Conservation (phyloP, 2,888 invertebrate species). For the Diadegma fenestrale region DNA sequence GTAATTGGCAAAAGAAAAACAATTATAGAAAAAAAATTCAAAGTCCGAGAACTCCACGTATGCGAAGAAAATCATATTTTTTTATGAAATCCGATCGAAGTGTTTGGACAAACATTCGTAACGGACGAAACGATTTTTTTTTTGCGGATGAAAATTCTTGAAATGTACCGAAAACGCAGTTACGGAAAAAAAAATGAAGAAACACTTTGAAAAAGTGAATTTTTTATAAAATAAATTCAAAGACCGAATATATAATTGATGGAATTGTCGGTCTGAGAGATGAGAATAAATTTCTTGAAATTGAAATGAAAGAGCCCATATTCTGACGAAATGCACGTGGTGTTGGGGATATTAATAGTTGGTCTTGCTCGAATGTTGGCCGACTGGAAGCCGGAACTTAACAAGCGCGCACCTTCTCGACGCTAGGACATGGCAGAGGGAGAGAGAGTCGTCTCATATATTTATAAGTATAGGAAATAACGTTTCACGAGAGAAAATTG, state of each 20-base stretch:
- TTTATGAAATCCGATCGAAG: not conserved
- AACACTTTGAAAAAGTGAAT: not conserved
- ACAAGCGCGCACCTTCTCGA: slow-evolving; percentile 75
- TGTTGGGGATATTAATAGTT: slow-evolving; percentile 79
- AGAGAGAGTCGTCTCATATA: slow-evolving; percentile 57
- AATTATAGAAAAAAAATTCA: not conserved
- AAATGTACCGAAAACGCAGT: too few relatives aligned
- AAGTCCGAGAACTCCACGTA: not conserved
- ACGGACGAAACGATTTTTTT: not conserved
- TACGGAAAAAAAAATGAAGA: too few relatives aligned
- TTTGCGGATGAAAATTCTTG: too few relatives aligned
- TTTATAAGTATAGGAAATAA: slow-evolving; percentile 64
- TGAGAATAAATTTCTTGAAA: slow-evolving; percentile 1
- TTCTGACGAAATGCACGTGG: slow-evolving; percentile 17
- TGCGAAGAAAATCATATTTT: not conserved
- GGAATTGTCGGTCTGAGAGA: not conserved
- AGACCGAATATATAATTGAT: not conserved
- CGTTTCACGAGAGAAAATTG: slow-evolving; percentile 30
- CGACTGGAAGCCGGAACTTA: slow-evolving; percentile 83
- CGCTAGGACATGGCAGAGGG: slow-evolving; percentile 40
- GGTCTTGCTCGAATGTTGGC: slow-evolving; percentile 72
- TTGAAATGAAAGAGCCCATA: not conserved
- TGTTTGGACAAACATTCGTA: not conserved
- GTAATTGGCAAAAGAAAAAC: not conserved
- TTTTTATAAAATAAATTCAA: not conserved